Evolutionary conservation across 1,140 invertebrate species (phyloP).

Genomic region (Chymomyza costata): DNA sequence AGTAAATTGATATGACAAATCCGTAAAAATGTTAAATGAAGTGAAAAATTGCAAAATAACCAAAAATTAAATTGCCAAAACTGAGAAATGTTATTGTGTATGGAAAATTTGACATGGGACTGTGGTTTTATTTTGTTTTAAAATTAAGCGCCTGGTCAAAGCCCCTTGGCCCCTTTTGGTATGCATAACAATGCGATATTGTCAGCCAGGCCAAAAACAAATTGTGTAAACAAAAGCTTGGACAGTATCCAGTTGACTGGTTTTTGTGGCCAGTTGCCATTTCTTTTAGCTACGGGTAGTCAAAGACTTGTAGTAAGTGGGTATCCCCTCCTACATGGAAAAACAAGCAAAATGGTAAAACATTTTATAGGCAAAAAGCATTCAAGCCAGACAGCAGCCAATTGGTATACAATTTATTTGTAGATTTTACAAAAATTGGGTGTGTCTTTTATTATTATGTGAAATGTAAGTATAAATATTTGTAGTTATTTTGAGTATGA

Average conservation of each 20-base stretch:
- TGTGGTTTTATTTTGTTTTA: slow-evolving; percentile 17
- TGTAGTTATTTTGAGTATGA: no score
- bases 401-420: slow-evolving; percentile 60
- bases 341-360: slow-evolving; percentile 20
- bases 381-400: slow-evolving; percentile 28
- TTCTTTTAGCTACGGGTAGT: no score
- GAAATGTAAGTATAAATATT: slow-evolving; percentile 53
- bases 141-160: slow-evolving; percentile 32
- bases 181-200: slow-evolving; percentile 32
- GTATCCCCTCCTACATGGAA: slow-evolving; percentile 5
- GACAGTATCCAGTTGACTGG: slow-evolving; percentile 67
- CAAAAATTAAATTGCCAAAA: slow-evolving; percentile 64
- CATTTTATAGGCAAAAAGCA: slow-evolving; percentile 4
- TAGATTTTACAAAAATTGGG: slow-evolving; percentile 44
- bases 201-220: slow-evolving; percentile 20
- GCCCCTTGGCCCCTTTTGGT: slow-evolving; percentile 9
- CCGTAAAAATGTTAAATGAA: slow-evolving; percentile 63
- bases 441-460: slow-evolving; percentile 44
- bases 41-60: slow-evolving; percentile 71
- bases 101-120: no score
- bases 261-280: slow-evolving; percentile 60
- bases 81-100: slow-evolving; percentile 1
- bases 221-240: slow-evolving; percentile 65
- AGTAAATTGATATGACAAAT: slow-evolving; percentile 68
- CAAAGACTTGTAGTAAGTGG: no score